These are phyloP conservation scores for Balanococcus diminutus DNA, from an alignment of 2,888 invertebrate species.

Conservation along the genomic window DNA sequence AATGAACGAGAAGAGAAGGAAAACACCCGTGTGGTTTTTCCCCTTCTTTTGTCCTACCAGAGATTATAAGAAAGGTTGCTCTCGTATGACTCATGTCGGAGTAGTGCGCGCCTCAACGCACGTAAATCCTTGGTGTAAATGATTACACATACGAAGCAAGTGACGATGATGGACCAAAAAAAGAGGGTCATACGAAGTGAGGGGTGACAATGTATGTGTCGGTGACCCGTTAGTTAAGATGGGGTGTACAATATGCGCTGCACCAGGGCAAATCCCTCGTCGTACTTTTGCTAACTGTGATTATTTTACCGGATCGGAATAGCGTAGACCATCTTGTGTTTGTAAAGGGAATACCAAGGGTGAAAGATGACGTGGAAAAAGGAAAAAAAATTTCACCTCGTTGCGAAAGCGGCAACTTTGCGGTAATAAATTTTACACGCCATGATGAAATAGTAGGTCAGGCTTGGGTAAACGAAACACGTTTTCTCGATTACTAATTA, in stretches of 20 bases:
- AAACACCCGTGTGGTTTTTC: not conserved
- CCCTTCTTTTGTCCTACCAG: not conserved
- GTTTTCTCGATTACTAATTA: conserved; percentile 35
- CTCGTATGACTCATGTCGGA: not conserved
- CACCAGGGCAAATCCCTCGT: not conserved
- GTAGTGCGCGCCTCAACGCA: not conserved
- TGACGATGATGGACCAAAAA: not conserved
- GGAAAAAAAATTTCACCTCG: not conserved
- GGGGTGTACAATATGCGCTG: not conserved
- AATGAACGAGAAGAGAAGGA: not conserved
- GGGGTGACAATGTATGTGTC: not conserved
- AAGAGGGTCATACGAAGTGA: not conserved
- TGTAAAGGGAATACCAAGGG: not conserved
- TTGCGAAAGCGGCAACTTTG: not conserved
- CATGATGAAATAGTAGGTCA: conserved; percentile 21
- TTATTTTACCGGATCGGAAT: not conserved
- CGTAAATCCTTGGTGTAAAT: conserved; percentile 31
- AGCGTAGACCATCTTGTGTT: not conserved
- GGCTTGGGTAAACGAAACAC: conserved; percentile 34
- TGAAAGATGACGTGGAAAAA: not conserved
- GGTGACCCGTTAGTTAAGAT: not conserved
- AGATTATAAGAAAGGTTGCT: not conserved
- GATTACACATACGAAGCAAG: not conserved
- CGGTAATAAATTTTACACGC: conserved; percentile 31
- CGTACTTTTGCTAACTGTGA: not conserved